Base-by-base conservation (phyloP, 2,113 vertebrate species). In the Myiozetetes cayanensis region DNA sequence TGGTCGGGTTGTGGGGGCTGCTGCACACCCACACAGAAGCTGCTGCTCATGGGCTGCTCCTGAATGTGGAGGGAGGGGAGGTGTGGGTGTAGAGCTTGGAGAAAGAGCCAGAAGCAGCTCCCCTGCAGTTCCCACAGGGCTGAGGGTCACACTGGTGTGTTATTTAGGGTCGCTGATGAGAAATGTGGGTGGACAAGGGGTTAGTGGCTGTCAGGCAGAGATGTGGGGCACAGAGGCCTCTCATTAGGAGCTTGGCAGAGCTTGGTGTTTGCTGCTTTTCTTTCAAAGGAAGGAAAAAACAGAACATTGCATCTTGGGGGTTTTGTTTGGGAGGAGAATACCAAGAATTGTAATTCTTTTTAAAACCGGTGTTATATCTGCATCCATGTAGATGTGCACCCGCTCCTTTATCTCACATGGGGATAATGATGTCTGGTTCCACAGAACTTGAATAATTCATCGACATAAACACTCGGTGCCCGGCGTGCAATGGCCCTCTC, bases 361-460 rank as follows among this genome's bases (percentile, higher is more conserved):
- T 70, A 39, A 86, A 92, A 82, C 72, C 4, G 0, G 43, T 74
- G 21, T 92, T 92, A 6, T 72, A 81, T 89, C 93, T 81, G 41
- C 76, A 80, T 55, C 89, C 89, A 16, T 35, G 86, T 86, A 27
- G 66, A 50, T 8, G 92, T 92, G 83, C 85, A 73, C 58, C 85
- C 8, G 4, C 68, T 82, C 59, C 68, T 91, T 91, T 53, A 74
- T 90, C 87, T 86, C 67, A 3, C 75, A 31, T 5, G 82, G 86
- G 85, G 83, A 85, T 88, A 83, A 94, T 63, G 71, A 91, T 71
- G 87, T 68, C 91, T 95, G 23, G 33, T 31, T 85, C 56, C 70
- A 80, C 78, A 86, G 72, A 93, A 37, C 46, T 9, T 95, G 95
- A 95, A 94, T 96, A 93, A 96, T 93, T 96, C 85, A 95, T 94